These are phyloP conservation scores for Myrmophylax atrothorax DNA, from an alignment of 2,113 vertebrate species.

Conservation along the genomic window DNA sequence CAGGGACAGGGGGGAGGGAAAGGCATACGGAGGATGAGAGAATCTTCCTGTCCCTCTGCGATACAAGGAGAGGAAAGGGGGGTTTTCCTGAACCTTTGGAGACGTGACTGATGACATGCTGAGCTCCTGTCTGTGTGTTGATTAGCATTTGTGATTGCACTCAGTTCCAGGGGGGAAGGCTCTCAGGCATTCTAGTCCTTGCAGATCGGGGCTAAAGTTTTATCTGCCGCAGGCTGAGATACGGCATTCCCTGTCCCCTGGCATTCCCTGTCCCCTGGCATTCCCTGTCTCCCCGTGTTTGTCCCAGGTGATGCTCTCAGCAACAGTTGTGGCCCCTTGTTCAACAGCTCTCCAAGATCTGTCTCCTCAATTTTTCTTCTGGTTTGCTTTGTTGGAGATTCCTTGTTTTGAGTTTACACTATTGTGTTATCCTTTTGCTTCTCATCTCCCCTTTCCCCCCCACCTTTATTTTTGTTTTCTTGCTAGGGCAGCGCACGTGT, in stretches of 20 bases:
- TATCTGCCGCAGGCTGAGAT: not conserved
- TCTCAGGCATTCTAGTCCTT: not conserved
- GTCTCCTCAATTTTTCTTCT: not conserved
- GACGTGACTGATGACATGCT: slow-evolving; percentile 51
- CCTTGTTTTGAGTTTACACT: not conserved
- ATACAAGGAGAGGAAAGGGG: slow-evolving; percentile 17
- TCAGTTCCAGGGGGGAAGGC: not conserved
- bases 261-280: not conserved
- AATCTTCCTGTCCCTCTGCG: slow-evolving; percentile 30
- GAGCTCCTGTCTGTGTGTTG: not conserved
- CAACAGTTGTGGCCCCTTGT: not conserved
- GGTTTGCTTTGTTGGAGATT: not conserved
- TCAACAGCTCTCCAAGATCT: not conserved
- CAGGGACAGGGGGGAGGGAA: not conserved
- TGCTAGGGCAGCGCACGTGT: not conserved
- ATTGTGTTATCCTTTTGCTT: not conserved
- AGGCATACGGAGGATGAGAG: not conserved
- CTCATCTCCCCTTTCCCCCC: fast-evolving
- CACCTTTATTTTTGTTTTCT: fast-evolving
- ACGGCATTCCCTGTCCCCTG: not conserved
- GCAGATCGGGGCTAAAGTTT: not conserved
- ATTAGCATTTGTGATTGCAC: slow-evolving; percentile 39
- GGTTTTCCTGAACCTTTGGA: slow-evolving; percentile 18
- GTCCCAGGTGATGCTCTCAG: not conserved
- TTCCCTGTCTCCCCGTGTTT: not conserved